Percentiles rank a stretch among this genome's conserved stretches.
Conservation (phyloP, 2,888 invertebrate species). For the Baronia brevicornis region DNA sequence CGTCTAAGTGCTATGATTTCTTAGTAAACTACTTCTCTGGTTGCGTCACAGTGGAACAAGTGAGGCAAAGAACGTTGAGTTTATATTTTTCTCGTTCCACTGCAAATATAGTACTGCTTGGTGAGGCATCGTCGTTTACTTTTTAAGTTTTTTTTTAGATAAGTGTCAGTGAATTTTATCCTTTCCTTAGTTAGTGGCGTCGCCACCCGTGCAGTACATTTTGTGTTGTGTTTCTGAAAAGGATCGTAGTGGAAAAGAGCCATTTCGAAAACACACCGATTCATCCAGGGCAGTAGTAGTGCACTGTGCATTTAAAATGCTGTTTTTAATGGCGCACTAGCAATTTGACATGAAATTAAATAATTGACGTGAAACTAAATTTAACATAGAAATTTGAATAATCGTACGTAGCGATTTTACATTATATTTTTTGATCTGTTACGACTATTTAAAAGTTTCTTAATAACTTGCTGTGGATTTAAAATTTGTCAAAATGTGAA, state of each 20-base stretch:
- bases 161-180: slow-evolving; percentile 33
- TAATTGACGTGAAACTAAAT: too few relatives aligned
- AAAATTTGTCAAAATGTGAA: slow-evolving; percentile 65
- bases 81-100: slow-evolving; percentile 37
- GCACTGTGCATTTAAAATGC: slow-evolving; percentile 65
- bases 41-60: slow-evolving; percentile 59
- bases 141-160: slow-evolving; percentile 25
- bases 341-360: slow-evolving; percentile 49
- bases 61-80: slow-evolving; percentile 22
- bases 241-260: slow-evolving; percentile 88
- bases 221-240: slow-evolving; percentile 93
- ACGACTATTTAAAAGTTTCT: slow-evolving; percentile 55
- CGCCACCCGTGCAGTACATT: slow-evolving; percentile 62
- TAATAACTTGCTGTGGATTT: slow-evolving; percentile 62
- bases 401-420: slow-evolving; percentile 58
- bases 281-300: slow-evolving; percentile 54
- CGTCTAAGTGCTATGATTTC: slow-evolving; percentile 54
- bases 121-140: slow-evolving; percentile 25
- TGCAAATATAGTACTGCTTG: slow-evolving; percentile 55
- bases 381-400: slow-evolving; percentile 46
- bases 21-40: slow-evolving; percentile 57
- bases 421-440: slow-evolving; percentile 64
- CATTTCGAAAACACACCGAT: slow-evolving; percentile 92
- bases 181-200: slow-evolving; percentile 20
- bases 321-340: slow-evolving; percentile 48